Evolutionary conservation across 2,888 invertebrate genomes (phyloP).

Genomic region (Pristionchus fissidentatus): DNA sequence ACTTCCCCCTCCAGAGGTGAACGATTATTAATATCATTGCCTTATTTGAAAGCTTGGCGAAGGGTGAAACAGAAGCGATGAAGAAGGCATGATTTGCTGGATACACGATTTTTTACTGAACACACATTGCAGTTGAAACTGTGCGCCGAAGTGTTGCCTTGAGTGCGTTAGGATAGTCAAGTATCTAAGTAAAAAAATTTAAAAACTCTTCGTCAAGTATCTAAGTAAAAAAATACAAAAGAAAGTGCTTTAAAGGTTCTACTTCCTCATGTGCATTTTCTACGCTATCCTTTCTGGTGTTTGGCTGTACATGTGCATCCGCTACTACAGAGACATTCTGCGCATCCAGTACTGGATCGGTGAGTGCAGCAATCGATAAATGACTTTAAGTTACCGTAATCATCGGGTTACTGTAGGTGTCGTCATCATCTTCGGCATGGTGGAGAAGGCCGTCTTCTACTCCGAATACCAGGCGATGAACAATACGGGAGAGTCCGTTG

Average conservation of each 20-base stretch:
- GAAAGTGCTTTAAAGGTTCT: conserved; percentile 83
- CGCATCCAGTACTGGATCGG: conserved; percentile 97
- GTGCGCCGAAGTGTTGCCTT: too few relatives aligned
- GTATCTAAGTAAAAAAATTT: too few relatives aligned
- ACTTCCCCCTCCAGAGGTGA: conserved; percentile 85
- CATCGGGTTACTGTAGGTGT: conserved; percentile 62
- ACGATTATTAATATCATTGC: too few relatives aligned
- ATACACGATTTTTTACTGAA: neutral
- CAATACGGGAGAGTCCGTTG: conserved; percentile 80
- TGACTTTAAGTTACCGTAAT: neutral
- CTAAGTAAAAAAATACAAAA: neutral
- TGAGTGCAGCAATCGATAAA: neutral
- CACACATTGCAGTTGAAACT: too few relatives aligned
- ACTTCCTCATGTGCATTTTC: conserved; percentile 89
- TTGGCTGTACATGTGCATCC: conserved; percentile 88
- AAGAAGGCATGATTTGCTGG: neutral
- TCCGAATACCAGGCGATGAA: conserved; percentile 88
- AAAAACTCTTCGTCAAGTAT: too few relatives aligned
- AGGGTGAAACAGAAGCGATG: too few relatives aligned
- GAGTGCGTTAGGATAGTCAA: neutral
- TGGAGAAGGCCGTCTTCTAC: conserved; percentile 87
- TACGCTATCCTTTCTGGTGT: conserved; percentile 87
- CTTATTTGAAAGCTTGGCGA: too few relatives aligned
- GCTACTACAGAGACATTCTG: conserved; percentile 91
- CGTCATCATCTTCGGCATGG: conserved; percentile 77